Conservation (phyloP, 1,140 invertebrate species). For the Drosophila obscura region DNA sequence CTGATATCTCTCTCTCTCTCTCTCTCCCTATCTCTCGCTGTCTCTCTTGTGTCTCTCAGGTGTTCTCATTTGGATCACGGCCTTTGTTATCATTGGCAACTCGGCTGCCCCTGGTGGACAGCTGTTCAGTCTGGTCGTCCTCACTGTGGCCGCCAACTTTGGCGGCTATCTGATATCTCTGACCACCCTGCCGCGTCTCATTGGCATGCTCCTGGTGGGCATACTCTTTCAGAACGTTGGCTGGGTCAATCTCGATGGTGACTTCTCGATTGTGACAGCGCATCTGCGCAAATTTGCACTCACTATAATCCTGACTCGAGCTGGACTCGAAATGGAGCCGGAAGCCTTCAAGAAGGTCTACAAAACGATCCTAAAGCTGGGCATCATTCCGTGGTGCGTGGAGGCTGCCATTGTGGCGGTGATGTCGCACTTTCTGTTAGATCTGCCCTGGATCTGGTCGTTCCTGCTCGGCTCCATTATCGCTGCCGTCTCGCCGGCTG, state of each 20-base stretch:
- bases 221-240: constrained; percentile 91
- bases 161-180: constrained; percentile 91
- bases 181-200: constrained; percentile 92
- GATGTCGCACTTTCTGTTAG: constrained; percentile 89
- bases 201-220: constrained; percentile 94
- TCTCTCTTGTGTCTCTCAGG: constrained; percentile 75
- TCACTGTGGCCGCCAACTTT: constrained; percentile 91
- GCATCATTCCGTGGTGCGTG: constrained; percentile 93
- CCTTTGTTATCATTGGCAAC: constrained; percentile 89
- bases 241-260: constrained; percentile 88
- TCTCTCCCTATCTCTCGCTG: no score
- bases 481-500: constrained; percentile 96
- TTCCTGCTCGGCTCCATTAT: constrained; percentile 94
- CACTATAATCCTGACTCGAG: constrained; percentile 95
- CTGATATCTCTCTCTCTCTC: no score
- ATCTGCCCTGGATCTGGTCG: constrained; percentile 94
- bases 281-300: constrained; percentile 93
- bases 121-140: constrained; percentile 90
- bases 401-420: constrained; percentile 89
- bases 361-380: constrained; percentile 91
- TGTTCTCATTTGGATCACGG: constrained; percentile 90
- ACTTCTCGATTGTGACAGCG: constrained; percentile 86
- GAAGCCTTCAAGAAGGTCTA: constrained; percentile 91
- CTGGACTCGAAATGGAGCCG: constrained; percentile 96
- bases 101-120: constrained; percentile 91